phyloP scores from a whole-genome alignment of 1,140 invertebrate species.

The Panagrolaimus sp. region DNA sequence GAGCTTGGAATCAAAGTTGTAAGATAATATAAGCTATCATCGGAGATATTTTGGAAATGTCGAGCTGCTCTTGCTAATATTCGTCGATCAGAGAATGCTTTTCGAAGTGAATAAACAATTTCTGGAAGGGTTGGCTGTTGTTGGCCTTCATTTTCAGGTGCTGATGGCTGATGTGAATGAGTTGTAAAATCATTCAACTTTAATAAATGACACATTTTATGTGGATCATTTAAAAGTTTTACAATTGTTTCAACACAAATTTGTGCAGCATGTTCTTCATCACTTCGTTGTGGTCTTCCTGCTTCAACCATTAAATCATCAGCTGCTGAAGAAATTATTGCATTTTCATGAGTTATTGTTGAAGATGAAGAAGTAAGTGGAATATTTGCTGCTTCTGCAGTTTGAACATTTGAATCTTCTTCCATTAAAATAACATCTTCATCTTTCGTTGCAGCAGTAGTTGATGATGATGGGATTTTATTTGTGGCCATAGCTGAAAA shows the following conservation, averaged over 20 bases:
- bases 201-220: not conserved
- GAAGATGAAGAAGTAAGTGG: no score
- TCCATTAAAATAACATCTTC: no score
- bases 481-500: no score
- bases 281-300: not conserved
- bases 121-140: not conserved
- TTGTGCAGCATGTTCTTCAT: no score
- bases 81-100: not conserved
- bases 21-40: not conserved
- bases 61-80: not conserved
- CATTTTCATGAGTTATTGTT: no score
- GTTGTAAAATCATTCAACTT: not conserved
- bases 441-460: no score
- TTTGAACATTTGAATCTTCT: no score
- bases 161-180: not conserved
- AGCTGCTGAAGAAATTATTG: not conserved
- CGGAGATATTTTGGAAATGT: constrained; percentile 1
- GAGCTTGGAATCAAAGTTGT: not conserved
- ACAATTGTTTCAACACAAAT: not conserved
- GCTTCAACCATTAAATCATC: not conserved
- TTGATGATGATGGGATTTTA: no score
- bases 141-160: not conserved
- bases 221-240: not conserved
- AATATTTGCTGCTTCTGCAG: no score
- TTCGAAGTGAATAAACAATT: not conserved